phyloP scores from a whole-genome alignment of 2,113 vertebrate species.

The Archocentrus centrarchus region DNA sequence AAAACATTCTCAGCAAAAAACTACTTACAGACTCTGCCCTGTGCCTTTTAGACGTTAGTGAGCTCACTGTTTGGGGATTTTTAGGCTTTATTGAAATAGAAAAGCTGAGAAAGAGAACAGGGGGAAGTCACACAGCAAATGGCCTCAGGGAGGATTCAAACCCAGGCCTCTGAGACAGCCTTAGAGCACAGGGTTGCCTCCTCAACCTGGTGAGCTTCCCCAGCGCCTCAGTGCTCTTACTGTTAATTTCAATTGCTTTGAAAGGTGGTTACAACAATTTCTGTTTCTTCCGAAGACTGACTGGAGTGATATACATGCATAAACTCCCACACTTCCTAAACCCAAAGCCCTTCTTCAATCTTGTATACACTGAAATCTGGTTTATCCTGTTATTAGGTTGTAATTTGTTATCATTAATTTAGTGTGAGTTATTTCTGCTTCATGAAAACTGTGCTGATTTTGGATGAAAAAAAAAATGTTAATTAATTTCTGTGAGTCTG shows the following conservation, averaged over 20 bases:
- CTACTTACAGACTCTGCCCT: not conserved
- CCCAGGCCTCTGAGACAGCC: not conserved
- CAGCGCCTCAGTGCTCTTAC: not conserved
- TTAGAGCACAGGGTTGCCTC: not conserved
- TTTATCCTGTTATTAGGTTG: not conserved
- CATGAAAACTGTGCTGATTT: not conserved
- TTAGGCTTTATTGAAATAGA: not conserved
- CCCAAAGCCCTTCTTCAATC: not conserved
- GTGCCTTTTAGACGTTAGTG: not conserved
- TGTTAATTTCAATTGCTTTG: not conserved
- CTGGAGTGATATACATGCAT: not conserved
- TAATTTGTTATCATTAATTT: not conserved
- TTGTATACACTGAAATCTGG: not conserved
- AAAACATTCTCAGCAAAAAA: not conserved
- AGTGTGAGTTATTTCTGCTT: not conserved
- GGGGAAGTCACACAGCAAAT: not conserved
- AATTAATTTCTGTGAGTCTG: not conserved
- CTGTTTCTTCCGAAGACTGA: not conserved
- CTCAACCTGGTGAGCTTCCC: not conserved
- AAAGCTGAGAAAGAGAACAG: not conserved
- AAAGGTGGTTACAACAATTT: not conserved
- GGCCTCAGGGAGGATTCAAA: not conserved
- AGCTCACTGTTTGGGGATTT: rapidly evolving
- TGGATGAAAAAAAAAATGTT: not conserved
- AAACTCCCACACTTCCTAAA: no score